Evolutionary conservation across 2,113 vertebrate species (phyloP).

Genomic region (Picathartes gymnocephalus): DNA sequence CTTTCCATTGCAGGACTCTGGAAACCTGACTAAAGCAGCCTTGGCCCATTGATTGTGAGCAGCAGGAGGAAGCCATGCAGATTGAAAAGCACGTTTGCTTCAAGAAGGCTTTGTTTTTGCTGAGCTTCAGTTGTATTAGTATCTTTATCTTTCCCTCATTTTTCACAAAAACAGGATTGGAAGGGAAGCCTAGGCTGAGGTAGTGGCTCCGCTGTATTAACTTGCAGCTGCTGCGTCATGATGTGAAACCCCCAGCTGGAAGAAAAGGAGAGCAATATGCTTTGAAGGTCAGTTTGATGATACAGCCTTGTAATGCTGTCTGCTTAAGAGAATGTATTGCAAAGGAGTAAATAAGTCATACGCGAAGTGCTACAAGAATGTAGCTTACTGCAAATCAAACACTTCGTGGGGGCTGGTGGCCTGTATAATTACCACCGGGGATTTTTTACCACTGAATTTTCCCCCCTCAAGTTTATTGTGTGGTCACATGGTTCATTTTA

Average conservation of each 20-base stretch:
- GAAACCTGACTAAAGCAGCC: neutral
- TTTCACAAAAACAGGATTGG: neutral
- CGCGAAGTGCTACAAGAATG: neutral
- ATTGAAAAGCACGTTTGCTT: neutral
- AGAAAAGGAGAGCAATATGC: neutral
- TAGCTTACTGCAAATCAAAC: neutral
- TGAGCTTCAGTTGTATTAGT: neutral
- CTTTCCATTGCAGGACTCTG: neutral
- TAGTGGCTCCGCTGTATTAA: neutral
- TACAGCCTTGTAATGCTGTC: rapidly evolving
- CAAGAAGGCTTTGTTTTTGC: neutral
- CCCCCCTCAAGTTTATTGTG: neutral
- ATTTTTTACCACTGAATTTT: neutral
- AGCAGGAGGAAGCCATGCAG: neutral
- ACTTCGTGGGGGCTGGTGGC: neutral
- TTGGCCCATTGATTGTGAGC: neutral
- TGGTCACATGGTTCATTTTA: neutral
- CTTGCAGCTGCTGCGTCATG: neutral
- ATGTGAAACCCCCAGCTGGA: neutral
- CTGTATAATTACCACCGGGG: neutral
- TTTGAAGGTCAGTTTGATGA: neutral
- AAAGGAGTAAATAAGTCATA: neutral
- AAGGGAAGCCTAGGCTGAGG: neutral
- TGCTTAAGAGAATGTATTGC: neutral
- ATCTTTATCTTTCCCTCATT: neutral